phyloP scores from a whole-genome alignment of 2,888 invertebrate species.

The Cosmia trapezina region DNA sequence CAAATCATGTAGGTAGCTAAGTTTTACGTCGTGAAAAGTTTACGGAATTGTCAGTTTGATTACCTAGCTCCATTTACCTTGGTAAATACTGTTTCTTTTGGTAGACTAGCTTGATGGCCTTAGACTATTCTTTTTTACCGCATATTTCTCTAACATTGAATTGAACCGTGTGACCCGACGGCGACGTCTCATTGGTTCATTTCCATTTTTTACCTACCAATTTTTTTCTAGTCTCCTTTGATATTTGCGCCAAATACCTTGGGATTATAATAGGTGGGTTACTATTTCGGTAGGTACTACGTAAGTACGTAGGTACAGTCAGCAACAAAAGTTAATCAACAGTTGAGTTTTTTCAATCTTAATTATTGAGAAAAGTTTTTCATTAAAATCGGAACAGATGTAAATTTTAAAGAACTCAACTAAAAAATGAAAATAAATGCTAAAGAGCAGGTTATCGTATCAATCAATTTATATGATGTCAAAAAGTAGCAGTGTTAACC shows the following conservation, averaged over 20 bases:
- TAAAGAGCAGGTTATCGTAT: too few species aligned
- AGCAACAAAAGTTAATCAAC: too few species aligned
- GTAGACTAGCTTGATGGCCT: not conserved
- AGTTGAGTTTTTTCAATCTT: too few species aligned
- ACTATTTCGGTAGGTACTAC: too few species aligned
- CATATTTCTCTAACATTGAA: not conserved
- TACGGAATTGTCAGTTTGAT: not conserved
- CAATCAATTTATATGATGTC: too few species aligned
- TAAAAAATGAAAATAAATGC: too few species aligned
- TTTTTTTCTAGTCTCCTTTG: not conserved
- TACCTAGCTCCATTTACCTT: not conserved
- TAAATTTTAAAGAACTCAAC: too few species aligned
- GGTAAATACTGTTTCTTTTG: conserved; percentile 2
- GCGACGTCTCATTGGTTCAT: not conserved
- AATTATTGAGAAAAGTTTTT: too few species aligned
- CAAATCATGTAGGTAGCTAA: not conserved
- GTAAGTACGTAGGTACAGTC: too few species aligned
- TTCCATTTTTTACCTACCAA: too few species aligned
- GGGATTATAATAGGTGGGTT: not conserved
- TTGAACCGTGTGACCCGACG: not conserved
- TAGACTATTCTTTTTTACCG: not conserved
- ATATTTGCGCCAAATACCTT: conserved; percentile 1
- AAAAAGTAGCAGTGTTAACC: too few species aligned
- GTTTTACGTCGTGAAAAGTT: not conserved
- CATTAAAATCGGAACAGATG: too few species aligned